These are phyloP conservation scores for Antheraea yamamai DNA, from an alignment of 2,888 invertebrate species.

Conservation along the genomic window DNA sequence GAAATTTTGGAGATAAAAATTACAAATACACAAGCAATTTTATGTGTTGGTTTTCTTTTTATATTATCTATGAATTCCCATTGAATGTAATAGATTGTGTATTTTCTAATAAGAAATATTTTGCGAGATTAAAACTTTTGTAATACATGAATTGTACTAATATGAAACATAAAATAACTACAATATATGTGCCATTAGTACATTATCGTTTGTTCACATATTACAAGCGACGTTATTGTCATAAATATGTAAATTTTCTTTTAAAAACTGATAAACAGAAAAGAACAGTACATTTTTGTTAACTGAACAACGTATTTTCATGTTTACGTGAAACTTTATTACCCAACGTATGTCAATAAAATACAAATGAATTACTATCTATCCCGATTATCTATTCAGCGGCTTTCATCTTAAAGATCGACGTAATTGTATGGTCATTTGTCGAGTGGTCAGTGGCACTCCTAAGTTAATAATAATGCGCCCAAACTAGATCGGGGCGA, in stretches of 20 bases:
- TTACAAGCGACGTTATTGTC: neutral
- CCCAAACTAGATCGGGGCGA: conserved; percentile 81
- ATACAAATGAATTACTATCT: conserved; percentile 22
- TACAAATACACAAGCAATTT: neutral
- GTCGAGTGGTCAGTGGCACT: conserved; percentile 61
- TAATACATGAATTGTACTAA: neutral
- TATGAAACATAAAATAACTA: neutral
- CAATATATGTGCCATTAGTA: neutral
- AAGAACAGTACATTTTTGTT: neutral
- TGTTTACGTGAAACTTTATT: conserved; percentile 2
- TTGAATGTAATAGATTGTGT: neutral
- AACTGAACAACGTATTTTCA: neutral
- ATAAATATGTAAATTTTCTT: neutral
- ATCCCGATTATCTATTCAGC: conserved; percentile 30
- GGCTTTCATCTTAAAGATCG: conserved; percentile 38
- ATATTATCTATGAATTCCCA: neutral
- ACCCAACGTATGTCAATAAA: neutral
- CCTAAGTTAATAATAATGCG: conserved; percentile 78
- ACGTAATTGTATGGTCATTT: conserved; percentile 50
- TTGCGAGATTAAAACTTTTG: neutral
- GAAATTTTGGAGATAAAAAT: neutral
- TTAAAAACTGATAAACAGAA: neutral
- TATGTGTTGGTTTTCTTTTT: neutral
- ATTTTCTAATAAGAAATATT: neutral
- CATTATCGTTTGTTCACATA: neutral